Conservation (phyloP, 1,140 invertebrate species). For the Mamestra configurata region DNA sequence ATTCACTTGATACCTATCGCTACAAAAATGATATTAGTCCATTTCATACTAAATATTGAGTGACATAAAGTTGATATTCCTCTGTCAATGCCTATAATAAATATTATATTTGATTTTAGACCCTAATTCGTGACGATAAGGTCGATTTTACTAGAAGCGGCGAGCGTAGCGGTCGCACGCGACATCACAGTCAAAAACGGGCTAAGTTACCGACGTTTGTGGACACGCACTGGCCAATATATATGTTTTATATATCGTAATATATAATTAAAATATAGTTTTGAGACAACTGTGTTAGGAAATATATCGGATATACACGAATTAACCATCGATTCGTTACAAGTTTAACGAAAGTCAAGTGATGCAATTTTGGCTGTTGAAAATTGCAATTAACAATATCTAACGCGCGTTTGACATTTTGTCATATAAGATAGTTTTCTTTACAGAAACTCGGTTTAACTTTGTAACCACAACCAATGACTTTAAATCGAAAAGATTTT, state of each 20-base stretch:
- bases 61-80: neutral
- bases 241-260: constrained; percentile 2
- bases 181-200: constrained; percentile 32
- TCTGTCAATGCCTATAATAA: neutral
- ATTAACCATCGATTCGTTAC: too few relatives aligned
- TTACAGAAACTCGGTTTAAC: too few relatives aligned
- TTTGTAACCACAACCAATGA: too few relatives aligned
- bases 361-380: too few relatives aligned
- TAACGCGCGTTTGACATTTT: too few relatives aligned
- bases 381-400: too few relatives aligned
- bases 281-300: constrained; percentile 4
- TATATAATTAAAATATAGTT: constrained; percentile 17
- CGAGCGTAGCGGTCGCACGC: neutral
- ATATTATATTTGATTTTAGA: neutral
- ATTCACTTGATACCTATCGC: neutral
- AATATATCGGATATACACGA: too few relatives aligned
- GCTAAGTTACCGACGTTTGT: constrained; percentile 8
- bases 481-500: too few relatives aligned
- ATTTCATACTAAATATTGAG: neutral
- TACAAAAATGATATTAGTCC: neutral
- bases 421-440: too few relatives aligned
- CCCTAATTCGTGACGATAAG: neutral
- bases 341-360: too few relatives aligned
- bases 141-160: neutral
- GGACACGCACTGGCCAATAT: constrained; percentile 11